phyloP scores from a whole-genome alignment of 2,888 invertebrate genomes.

The Ariolimax columbianus region DNA sequence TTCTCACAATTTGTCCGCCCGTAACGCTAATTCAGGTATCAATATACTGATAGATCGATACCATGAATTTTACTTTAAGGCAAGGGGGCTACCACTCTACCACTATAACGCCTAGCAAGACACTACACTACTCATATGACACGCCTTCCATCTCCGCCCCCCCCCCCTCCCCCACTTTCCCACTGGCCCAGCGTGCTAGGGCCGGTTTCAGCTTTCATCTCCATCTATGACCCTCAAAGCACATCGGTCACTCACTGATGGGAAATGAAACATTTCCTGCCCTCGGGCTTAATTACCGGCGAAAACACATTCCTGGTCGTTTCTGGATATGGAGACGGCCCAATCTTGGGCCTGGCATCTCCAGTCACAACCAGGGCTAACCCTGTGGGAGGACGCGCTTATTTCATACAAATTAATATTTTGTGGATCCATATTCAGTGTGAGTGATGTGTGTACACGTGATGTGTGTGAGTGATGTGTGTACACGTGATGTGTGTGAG shows the following conservation, averaged over 20 bases:
- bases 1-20: no score
- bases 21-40: no score
- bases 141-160: no score
- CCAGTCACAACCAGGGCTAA: background rate
- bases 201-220: background rate
- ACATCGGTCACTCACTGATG: background rate
- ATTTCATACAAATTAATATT: background rate
- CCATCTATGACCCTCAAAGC: background rate
- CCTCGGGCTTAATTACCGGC: background rate
- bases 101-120: no score
- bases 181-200: background rate
- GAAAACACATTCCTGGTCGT: background rate
- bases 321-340: background rate
- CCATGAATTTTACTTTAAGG: no score
- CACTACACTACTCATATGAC: no score
- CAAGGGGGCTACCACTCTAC: no score
- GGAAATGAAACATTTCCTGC: slow-evolving; percentile 15
- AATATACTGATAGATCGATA: no score
- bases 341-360: background rate
- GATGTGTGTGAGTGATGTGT: no score
- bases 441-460: background rate
- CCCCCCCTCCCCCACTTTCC: background rate
- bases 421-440: no score
- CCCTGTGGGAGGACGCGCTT: background rate
- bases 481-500: no score